Evolutionary conservation across 2,888 invertebrate genomes (phyloP), one percentile per base, ranked within the genome.

Genomic region (Phlogophora meticulosa): DNA sequence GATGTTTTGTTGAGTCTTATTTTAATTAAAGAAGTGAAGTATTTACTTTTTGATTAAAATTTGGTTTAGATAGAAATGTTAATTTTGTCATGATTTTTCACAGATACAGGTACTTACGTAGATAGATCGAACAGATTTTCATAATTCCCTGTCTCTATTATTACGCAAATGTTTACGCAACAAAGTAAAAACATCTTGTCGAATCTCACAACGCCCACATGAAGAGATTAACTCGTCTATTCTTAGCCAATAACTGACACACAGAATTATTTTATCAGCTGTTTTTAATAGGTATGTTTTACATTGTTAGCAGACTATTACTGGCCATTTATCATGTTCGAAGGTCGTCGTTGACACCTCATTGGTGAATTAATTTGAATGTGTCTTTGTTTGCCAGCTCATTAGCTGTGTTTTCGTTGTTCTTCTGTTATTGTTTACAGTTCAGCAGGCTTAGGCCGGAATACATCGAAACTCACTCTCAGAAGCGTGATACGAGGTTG

Each of bases 401-500:
- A 7, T 56, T 61, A 42, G 20, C 46, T 53, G 13, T 53, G 38
- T 53, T 64, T 11, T 22, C 40, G n/a, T 2, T 59, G 38, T 68
- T 66, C 42, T 66, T 58, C 24, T 72, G 66, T 65, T 72, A 45
- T 53, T 72, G 72, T 70, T 70, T 56, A 53, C 28, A 52, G 17
- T 45, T 45, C 7, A 13, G 15, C 28, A 28, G 28, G 28, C 5
- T 28, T 4, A 28, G 28, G 28, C 28, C 4, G 28, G 28, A 28
- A 28, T 5, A 28, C 28, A 28, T 5, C 5, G 28, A 5, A 5
- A 28, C 28, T 5, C n/a, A n/a, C 5, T 28, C 28, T 4, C 28
- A 2, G 28, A 28, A 28, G 28, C 28, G 28, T 28, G 5, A 28
- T 28, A 5, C 28, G 5, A 5, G 28, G 5, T 5, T 4, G 28